Percentiles rank a stretch among this genome's conserved stretches.
Evolutionary conservation across 2,888 invertebrate species (phyloP).

Genomic region (Caenorhabditis imperialis): DNA sequence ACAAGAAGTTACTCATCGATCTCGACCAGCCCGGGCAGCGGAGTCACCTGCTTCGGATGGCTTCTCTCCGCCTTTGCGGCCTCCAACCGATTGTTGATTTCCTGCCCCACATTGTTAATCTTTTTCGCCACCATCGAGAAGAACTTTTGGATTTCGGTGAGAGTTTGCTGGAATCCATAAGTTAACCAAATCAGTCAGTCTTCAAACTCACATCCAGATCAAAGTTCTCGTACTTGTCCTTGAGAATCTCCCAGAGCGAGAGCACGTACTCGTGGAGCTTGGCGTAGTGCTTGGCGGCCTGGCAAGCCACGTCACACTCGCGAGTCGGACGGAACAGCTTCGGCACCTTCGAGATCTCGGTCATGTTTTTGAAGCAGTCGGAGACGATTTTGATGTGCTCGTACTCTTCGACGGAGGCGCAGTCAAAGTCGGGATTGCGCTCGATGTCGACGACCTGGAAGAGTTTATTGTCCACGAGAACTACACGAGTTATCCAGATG

Average conservation of each 20-base stretch:
- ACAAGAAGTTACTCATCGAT: background rate
- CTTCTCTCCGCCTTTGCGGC: constrained; percentile 6
- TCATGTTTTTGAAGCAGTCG: constrained; percentile 65
- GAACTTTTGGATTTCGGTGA: constrained; percentile 54
- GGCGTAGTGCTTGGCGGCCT: constrained; percentile 64
- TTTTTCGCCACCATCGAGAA: constrained; percentile 56
- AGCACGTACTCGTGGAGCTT: constrained; percentile 71
- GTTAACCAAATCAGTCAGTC: background rate
- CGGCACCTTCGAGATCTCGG: constrained; percentile 63
- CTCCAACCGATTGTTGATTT: constrained; percentile 43
- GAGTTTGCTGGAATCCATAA: constrained; percentile 41
- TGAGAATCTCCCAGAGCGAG: constrained; percentile 69
- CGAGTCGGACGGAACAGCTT: constrained; percentile 59
- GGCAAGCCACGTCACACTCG: constrained; percentile 71
- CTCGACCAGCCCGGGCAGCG: constrained; percentile 36
- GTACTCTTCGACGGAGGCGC: constrained; percentile 63
- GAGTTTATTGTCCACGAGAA: background rate
- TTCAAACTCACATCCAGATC: constrained; percentile 60
- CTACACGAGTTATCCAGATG: too few species aligned
- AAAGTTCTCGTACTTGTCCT: constrained; percentile 65
- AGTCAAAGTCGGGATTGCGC: constrained; percentile 72
- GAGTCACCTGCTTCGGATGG: constrained; percentile 52
- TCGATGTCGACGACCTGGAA: constrained; percentile 73
- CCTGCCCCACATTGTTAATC: constrained; percentile 53
- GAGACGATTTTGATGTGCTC: constrained; percentile 64